Base-by-base conservation (phyloP, 1,140 invertebrate genomes). In the Rhagoletis pomonella region DNA sequence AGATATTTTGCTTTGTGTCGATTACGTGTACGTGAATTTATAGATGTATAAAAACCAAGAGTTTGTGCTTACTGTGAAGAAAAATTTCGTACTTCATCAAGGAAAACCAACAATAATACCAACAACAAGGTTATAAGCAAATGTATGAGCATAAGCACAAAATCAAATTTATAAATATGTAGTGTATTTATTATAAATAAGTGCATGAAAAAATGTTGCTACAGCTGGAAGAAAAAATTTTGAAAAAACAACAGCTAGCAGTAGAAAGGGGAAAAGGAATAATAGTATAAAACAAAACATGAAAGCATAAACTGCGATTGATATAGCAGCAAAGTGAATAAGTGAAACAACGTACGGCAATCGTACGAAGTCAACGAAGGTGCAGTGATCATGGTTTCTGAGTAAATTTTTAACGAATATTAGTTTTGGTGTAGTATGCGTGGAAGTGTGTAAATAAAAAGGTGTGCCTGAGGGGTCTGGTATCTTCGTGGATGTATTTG, bases 261-360 rank as follows among this genome's bases (percentile, higher is more conserved):
- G 7, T 12, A 62, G 17, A 62, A 62, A 62, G 17, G 29, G 29
- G 60, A 17, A 62, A 62, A 62, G 4, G 7, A 62, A 29, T 29
- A 14, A 62, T 17, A 62, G 42, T 44, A 3, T 73, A 73, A 73
- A 81, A 81, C 73, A 50, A 81, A 81, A 42, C 17, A 42, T 17
- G 29, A 81, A 55, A 81, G 73, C 47, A 50, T 58, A 81, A 55
- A 58, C 73, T 19, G 5, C n/a, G 73, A 12, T 81, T 19, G 47
- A 81, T 55, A 55, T n/a, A 81, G 29, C 73, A 55, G 47, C 47
- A 81, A 81, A 81, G 47, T 55, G 73, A 81, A 81, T n/a, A 81
- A 81, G 47, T 55, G 73, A 50, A 81, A 81, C 47, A 81, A 17
- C 73, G 73, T 12, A 50, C 47, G 73, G 29, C 29, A 29, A 55